Evolutionary conservation across 2,797 vertebrate genomes (phyloP).

Genomic region (Xerus rutilus): DNA sequence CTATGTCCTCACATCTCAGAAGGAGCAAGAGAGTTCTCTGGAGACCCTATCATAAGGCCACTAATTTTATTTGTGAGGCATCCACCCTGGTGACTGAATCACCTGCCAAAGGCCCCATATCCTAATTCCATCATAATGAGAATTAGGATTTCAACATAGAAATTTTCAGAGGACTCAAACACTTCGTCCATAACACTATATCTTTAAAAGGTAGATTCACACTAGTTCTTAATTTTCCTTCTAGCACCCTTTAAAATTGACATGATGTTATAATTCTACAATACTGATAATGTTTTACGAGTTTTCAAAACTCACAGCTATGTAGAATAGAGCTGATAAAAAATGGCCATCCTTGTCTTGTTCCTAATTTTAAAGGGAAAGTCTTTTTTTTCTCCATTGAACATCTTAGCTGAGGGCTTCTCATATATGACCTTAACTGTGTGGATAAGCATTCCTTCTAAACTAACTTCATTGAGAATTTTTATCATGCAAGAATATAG

Average conservation of each 20-base stretch:
- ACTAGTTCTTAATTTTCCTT: not conserved
- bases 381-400: not conserved
- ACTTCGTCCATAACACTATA: not conserved
- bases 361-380: not conserved
- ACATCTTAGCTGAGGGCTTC: not conserved
- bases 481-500: not conserved
- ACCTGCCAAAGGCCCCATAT: not conserved
- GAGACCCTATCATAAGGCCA: not conserved
- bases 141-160: not conserved
- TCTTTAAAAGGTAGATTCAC: not conserved
- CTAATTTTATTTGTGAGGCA: not conserved
- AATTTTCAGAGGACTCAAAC: not conserved
- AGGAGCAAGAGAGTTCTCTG: not conserved
- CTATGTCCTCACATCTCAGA: not conserved
- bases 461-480: not conserved
- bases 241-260: not conserved
- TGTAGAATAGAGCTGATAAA: not conserved
- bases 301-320: not conserved
- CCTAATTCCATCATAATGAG: not conserved
- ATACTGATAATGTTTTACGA: not conserved
- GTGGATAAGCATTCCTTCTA: not conserved
- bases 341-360: not conserved
- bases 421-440: not conserved
- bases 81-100: not conserved
- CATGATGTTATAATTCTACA: not conserved